phyloP scores from a whole-genome alignment of 2,888 invertebrate genomes.

The Hyppa rectilinea region DNA sequence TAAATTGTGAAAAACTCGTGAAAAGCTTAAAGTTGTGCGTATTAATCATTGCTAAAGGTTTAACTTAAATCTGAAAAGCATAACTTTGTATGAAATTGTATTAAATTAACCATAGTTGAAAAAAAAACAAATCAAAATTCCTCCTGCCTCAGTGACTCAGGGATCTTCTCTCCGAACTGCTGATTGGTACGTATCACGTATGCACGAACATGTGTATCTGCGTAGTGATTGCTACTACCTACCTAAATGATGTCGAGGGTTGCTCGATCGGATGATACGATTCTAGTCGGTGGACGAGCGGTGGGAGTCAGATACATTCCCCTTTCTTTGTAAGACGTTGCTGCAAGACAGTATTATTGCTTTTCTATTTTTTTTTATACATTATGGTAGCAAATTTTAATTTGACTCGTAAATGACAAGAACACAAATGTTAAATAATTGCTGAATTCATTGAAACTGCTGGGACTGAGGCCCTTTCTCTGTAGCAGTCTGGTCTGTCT shows the following conservation, averaged over 20 bases:
- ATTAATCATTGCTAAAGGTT: constrained; percentile 2
- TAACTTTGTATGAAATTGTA: constrained; percentile 4
- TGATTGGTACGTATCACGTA: constrained; percentile 75
- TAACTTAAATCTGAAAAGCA: background rate
- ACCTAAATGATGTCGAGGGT: background rate
- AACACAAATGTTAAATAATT: background rate
- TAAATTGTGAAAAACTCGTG: constrained; percentile 12
- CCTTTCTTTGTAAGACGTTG: background rate
- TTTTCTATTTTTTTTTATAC: background rate
- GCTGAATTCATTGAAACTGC: too few species aligned
- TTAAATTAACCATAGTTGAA: constrained; percentile 39
- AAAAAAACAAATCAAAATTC: constrained; percentile 81
- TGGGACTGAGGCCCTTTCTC: background rate
- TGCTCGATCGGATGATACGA: background rate
- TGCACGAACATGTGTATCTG: constrained; percentile 8
- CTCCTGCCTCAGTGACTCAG: constrained; percentile 82
- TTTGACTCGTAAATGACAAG: background rate
- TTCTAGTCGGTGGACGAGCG: background rate
- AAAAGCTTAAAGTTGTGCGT: constrained; percentile 5
- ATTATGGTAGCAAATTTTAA: background rate
- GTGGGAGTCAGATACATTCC: background rate
- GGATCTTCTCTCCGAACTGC: constrained; percentile 83
- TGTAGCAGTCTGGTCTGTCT: background rate
- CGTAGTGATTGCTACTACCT: constrained; percentile 1
- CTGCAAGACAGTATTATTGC: background rate